Evolutionary conservation across 2,113 vertebrate species (phyloP).

Genomic region (Marmota monax): DNA sequence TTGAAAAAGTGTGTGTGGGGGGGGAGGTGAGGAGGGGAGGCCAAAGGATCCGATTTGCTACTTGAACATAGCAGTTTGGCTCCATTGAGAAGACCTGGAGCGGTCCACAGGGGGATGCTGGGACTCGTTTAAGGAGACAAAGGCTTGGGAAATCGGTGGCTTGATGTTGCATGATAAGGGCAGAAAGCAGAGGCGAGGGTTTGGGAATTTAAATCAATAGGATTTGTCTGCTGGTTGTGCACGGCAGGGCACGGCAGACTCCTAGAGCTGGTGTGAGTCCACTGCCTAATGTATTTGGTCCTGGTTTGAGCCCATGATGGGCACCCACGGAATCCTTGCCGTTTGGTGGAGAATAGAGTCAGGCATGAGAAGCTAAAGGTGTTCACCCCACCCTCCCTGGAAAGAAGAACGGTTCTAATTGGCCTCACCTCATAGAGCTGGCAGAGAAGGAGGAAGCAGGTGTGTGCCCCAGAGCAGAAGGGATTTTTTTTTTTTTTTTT

Average conservation of each 20-base stretch:
- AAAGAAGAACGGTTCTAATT: constrained; percentile 43
- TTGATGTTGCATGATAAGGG: neutral
- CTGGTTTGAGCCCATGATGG: neutral
- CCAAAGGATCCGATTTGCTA: too few relatives aligned
- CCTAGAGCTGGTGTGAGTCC: too few relatives aligned
- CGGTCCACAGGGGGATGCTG: neutral
- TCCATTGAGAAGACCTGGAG: neutral
- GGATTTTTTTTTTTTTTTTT: constrained; percentile 48
- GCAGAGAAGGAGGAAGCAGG: constrained; percentile 67
- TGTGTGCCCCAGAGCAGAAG: constrained; percentile 70
- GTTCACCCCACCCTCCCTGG: neutral
- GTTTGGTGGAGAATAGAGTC: neutral
- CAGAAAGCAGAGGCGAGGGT: too few relatives aligned
- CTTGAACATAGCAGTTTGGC: too few relatives aligned
- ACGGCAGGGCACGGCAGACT: too few relatives aligned
- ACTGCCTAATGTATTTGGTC: neutral
- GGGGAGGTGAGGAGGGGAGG: too few relatives aligned
- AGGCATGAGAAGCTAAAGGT: neutral
- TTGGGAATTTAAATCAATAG: too few relatives aligned
- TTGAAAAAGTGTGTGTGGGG: too few relatives aligned
- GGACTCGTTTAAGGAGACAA: neutral
- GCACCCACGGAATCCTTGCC: neutral
- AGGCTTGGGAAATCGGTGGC: neutral
- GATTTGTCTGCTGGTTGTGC: too few relatives aligned
- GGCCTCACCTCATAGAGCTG: constrained; percentile 46